Conservation (phyloP, 1,140 invertebrate genomes). For the Aphelinus atriplicis region DNA sequence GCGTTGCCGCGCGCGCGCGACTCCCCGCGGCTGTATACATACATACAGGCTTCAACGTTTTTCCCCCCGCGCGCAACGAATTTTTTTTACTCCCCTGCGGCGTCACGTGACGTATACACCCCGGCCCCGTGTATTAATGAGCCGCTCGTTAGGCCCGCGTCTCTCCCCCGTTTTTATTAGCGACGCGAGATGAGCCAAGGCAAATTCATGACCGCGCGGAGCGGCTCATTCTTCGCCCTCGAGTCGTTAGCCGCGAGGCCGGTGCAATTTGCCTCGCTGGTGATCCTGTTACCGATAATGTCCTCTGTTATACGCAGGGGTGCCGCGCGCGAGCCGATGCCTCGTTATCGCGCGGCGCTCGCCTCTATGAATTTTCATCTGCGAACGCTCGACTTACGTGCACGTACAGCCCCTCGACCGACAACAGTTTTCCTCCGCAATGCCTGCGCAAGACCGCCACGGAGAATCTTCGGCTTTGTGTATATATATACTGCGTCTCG, state of each 20-base stretch:
- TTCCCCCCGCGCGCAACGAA: background rate
- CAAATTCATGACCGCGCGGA: background rate
- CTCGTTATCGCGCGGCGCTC: too few species aligned
- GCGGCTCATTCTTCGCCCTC: background rate
- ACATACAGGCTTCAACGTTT: constrained; percentile 26
- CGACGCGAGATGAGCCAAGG: constrained; percentile 14
- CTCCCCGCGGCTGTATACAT: background rate
- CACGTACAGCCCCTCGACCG: too few species aligned
- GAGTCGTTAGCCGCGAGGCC: background rate
- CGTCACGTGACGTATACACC: background rate
- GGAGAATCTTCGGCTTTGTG: too few species aligned
- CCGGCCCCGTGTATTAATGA: constrained; percentile 11
- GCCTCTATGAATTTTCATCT: too few species aligned
- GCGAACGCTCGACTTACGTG: too few species aligned
- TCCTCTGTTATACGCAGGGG: too few species aligned
- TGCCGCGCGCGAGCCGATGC: too few species aligned
- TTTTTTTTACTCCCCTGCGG: background rate
- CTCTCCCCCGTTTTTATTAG: constrained; percentile 13
- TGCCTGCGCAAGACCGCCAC: too few species aligned
- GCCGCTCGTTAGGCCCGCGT: constrained; percentile 14
- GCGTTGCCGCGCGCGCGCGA: background rate
- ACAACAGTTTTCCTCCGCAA: too few species aligned
- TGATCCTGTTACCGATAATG: too few species aligned
- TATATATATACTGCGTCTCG: too few species aligned
- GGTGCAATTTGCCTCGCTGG: too few species aligned